Percentiles rank a stretch among this genome's conserved stretches.
phyloP scores from a whole-genome alignment of 2,888 invertebrate species.

The Blastobasis lacticolella region DNA sequence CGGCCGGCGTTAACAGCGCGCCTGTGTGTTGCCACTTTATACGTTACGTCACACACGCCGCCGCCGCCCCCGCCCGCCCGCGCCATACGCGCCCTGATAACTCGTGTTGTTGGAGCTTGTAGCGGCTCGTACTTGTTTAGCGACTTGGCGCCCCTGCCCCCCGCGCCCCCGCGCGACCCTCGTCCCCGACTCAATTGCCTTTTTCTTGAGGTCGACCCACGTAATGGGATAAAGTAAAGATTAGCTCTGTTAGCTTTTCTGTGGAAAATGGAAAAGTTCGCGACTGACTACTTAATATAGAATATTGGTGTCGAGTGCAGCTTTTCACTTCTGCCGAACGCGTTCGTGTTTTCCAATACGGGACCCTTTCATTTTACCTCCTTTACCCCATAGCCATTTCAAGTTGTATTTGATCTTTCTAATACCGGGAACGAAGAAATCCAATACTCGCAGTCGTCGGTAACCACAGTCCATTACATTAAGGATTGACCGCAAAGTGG shows the following conservation, averaged over 20 bases:
- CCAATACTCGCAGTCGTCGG: not conserved
- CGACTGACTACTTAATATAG: conserved; percentile 32
- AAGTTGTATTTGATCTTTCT: conserved; percentile 13
- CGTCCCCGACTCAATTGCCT: conserved; percentile 57
- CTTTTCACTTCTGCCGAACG: not conserved
- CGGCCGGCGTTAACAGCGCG: conserved; percentile 72
- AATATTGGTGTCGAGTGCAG: conserved; percentile 17
- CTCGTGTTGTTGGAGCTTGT: conserved; percentile 53
- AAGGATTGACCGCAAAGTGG: conserved; percentile 47
- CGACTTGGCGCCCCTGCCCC: conserved; percentile 24
- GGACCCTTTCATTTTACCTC: too few relatives aligned
- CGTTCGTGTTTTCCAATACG: not conserved
- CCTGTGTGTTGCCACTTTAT: conserved; percentile 74
- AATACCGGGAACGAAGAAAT: not conserved
- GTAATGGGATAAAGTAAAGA: conserved; percentile 66
- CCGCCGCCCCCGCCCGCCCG: conserved; percentile 17
- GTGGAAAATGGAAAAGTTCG: conserved; percentile 48
- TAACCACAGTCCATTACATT: conserved; percentile 40
- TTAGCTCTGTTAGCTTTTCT: conserved; percentile 59
- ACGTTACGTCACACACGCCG: conserved; percentile 37
- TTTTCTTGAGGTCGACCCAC: conserved; percentile 62
- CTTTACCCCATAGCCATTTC: not conserved
- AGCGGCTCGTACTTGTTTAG: conserved; percentile 52
- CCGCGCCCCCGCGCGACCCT: conserved; percentile 27
- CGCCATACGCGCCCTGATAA: conserved; percentile 38